phyloP scores from a whole-genome alignment of 1,140 invertebrate species.

The Lethocerus indicus region DNA sequence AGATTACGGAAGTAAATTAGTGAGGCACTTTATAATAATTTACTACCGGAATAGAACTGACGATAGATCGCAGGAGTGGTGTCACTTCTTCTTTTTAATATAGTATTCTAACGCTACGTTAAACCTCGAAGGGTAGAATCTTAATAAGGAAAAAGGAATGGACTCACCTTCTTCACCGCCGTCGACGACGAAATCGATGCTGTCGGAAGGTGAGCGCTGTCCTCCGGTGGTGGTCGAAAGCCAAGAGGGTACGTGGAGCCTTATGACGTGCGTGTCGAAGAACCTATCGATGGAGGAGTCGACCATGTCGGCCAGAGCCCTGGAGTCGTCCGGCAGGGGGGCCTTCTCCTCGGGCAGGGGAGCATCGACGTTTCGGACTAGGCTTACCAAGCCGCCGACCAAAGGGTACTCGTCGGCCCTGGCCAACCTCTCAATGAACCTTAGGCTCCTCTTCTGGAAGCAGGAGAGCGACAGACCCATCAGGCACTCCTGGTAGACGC shows the following conservation, averaged over 20 bases:
- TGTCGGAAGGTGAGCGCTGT: slow-evolving; percentile 5
- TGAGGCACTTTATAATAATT: too few species aligned
- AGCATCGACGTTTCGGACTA: slow-evolving; percentile 15
- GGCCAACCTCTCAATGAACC: slow-evolving; percentile 18
- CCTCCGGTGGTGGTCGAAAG: neutral
- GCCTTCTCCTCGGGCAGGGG: neutral
- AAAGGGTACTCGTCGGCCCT: slow-evolving; percentile 16
- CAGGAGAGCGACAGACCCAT: slow-evolving; percentile 17
- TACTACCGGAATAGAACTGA: too few species aligned
- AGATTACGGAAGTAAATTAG: too few species aligned
- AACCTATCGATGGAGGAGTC: slow-evolving; percentile 17
- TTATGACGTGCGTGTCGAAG: slow-evolving; percentile 19
- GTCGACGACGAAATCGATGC: slow-evolving; percentile 15
- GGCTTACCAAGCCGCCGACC: slow-evolving; percentile 16
- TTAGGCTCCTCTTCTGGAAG: slow-evolving; percentile 18
- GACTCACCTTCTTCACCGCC: slow-evolving; percentile 15
- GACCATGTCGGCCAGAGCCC: slow-evolving; percentile 13
- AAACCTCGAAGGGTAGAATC: neutral
- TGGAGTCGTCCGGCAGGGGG: slow-evolving; percentile 6
- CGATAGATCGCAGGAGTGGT: too few species aligned
- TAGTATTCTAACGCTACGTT: too few species aligned
- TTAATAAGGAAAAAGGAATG: neutral
- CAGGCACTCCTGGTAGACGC: slow-evolving; percentile 19
- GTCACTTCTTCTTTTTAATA: too few species aligned
- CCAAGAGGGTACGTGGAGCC: slow-evolving; percentile 15